Evolutionary conservation across 2,797 vertebrate species (phyloP).

Genomic region (Dendrocincla fuliginosa): DNA sequence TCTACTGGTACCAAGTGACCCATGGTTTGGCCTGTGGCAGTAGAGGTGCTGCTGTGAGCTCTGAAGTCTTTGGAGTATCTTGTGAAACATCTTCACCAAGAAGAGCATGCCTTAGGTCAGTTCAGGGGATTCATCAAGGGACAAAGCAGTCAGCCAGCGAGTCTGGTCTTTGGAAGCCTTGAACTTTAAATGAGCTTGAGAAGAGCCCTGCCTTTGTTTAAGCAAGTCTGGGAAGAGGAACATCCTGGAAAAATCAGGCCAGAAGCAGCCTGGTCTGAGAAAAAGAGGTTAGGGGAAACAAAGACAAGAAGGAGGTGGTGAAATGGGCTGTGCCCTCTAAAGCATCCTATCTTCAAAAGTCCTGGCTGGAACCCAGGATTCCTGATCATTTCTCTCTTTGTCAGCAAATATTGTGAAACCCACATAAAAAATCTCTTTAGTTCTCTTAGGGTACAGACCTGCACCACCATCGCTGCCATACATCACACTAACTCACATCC

Average conservation of each 20-base stretch:
- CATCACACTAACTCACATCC: background rate
- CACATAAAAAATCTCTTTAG: background rate
- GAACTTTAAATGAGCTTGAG: background rate
- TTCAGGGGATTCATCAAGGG: background rate
- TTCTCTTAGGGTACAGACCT: background rate
- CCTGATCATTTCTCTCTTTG: background rate
- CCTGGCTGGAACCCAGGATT: background rate
- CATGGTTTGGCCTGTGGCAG: background rate
- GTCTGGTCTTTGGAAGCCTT: background rate
- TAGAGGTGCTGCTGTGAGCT: background rate
- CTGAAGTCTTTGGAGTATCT: background rate
- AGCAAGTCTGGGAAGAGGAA: background rate
- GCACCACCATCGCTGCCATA: background rate
- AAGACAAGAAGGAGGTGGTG: background rate
- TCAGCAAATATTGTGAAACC: background rate
- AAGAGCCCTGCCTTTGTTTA: background rate
- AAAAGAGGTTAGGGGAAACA: background rate
- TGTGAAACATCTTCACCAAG: background rate
- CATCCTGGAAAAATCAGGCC: background rate
- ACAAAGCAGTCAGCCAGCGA: background rate
- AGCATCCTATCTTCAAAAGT: background rate
- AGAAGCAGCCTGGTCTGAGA: background rate
- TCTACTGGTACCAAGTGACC: rapidly evolving
- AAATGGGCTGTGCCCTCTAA: background rate
- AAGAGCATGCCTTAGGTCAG: background rate